Evolutionary conservation across 2,797 vertebrate species (phyloP).

Genomic region (Acrossocheilus fasciatus): DNA sequence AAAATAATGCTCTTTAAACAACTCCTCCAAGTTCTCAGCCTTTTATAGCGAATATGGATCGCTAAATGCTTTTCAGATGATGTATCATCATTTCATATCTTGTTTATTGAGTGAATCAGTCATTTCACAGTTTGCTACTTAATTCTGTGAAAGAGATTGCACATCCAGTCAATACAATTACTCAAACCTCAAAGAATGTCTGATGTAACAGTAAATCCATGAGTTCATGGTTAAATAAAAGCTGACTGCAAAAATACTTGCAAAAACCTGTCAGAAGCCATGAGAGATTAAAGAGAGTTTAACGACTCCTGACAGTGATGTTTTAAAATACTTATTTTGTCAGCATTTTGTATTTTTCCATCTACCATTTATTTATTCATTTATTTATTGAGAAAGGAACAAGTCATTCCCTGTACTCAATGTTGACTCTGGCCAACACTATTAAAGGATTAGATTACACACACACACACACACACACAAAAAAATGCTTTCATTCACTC

Average conservation of each 20-base stretch:
- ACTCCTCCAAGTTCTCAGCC: conserved; percentile 38
- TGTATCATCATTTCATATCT: conserved; percentile 50
- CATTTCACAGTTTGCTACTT: conserved; percentile 53
- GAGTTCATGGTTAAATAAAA: conserved; percentile 39
- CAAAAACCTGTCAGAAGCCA: conserved; percentile 21
- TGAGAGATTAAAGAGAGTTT: conserved; percentile 11
- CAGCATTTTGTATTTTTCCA: conserved; percentile 25
- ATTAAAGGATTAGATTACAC: conserved; percentile 25
- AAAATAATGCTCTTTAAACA: conserved; percentile 51
- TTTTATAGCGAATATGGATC: conserved; percentile 40
- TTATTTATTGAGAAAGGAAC: conserved; percentile 1
- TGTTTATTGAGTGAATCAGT: conserved; percentile 54
- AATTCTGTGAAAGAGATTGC: conserved; percentile 34
- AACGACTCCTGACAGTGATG: conserved; percentile 23
- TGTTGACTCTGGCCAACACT: conserved; percentile 16
- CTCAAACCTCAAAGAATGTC: conserved; percentile 27
- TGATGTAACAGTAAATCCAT: conserved; percentile 33
- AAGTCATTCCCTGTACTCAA: background rate
- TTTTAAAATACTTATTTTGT: conserved; percentile 21
- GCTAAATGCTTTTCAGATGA: conserved; percentile 43
- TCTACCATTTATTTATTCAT: conserved; percentile 17
- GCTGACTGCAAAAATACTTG: conserved; percentile 23
- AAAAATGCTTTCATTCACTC: conserved; percentile 6
- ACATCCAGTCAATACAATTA: conserved; percentile 39
- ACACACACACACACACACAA: too few relatives aligned